These are phyloP conservation scores for Synanceia verrucosa DNA, from an alignment of 2,797 vertebrate genomes.

Conservation along the genomic window DNA sequence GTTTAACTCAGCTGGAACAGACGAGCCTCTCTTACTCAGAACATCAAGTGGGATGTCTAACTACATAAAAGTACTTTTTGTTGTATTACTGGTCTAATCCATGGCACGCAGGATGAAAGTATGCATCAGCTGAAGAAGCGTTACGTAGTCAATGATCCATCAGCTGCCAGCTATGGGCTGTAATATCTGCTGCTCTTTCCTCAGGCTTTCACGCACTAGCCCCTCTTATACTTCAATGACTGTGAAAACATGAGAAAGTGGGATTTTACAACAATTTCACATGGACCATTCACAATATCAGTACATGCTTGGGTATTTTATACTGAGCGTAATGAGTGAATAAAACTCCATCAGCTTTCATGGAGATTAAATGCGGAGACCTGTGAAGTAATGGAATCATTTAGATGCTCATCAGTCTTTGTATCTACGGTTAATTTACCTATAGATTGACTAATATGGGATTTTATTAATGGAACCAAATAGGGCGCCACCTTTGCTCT, in stretches of 20 bases:
- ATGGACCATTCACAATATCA: not conserved
- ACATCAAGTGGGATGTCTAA: not conserved
- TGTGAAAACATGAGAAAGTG: not conserved
- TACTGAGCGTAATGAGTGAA: not conserved
- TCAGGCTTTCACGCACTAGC: not conserved
- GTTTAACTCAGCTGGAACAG: not conserved
- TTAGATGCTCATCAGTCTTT: constrained; percentile 50
- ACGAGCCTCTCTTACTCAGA: not conserved
- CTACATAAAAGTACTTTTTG: not conserved
- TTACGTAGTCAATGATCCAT: constrained; percentile 9
- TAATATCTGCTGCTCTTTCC: not conserved
- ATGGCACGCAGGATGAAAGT: not conserved
- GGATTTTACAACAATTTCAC: constrained; percentile 5
- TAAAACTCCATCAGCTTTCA: not conserved
- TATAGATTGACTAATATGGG: constrained; percentile 44
- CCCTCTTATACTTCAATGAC: not conserved
- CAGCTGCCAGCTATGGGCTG: not conserved
- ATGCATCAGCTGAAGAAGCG: constrained; percentile 9
- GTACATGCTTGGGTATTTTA: not conserved
- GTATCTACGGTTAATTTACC: constrained; percentile 52
- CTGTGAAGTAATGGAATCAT: constrained; percentile 28
- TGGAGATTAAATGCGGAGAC: constrained; percentile 27
- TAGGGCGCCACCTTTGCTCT: constrained; percentile 24
- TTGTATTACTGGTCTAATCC: constrained; percentile 5
- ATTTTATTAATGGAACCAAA: constrained; percentile 40